phyloP scores from a whole-genome alignment of 2,797 vertebrate genomes.

The Danio aesculapii region DNA sequence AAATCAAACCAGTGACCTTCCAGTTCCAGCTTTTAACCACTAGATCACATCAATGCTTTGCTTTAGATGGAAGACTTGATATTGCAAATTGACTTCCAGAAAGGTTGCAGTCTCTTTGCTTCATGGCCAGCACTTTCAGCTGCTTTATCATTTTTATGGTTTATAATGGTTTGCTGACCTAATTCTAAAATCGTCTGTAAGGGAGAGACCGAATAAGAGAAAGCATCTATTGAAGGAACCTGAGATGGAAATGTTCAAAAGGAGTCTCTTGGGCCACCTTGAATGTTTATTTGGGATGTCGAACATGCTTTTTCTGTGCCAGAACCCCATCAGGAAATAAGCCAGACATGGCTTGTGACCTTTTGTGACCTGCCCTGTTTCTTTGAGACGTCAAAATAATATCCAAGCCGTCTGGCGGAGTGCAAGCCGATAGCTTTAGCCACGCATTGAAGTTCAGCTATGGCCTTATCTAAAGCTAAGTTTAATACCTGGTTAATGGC shows the following conservation, averaged over 20 bases:
- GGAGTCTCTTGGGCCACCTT: conserved; percentile 69
- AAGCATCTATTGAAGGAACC: conserved; percentile 19
- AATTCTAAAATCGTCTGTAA: conserved; percentile 69
- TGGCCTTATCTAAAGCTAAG: conserved; percentile 75
- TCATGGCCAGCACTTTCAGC: conserved; percentile 67
- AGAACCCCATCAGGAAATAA: conserved; percentile 78
- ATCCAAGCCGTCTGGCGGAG: conserved; percentile 66
- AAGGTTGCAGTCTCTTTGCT: conserved; percentile 42
- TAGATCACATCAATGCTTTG: conserved; percentile 14
- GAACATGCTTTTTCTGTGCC: conserved; percentile 67
- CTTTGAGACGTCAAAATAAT: conserved; percentile 75
- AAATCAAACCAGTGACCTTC: conserved; percentile 31
- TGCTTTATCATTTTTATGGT: conserved; percentile 59
- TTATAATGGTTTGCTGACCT: conserved; percentile 67
- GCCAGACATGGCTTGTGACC: conserved; percentile 81
- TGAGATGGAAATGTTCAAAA: conserved; percentile 60
- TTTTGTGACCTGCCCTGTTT: conserved; percentile 73
- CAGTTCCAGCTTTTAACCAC: not conserved
- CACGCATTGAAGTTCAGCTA: conserved; percentile 66
- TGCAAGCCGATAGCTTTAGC: conserved; percentile 72
- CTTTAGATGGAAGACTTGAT: conserved; percentile 51
- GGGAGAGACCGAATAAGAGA: conserved; percentile 3
- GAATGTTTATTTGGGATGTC: conserved; percentile 79
- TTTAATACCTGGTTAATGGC: conserved; percentile 82
- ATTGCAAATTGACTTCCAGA: conserved; percentile 48